These are phyloP conservation scores for Epinotia bilunana DNA, from an alignment of 2,888 invertebrate genomes.

Conservation along the genomic window DNA sequence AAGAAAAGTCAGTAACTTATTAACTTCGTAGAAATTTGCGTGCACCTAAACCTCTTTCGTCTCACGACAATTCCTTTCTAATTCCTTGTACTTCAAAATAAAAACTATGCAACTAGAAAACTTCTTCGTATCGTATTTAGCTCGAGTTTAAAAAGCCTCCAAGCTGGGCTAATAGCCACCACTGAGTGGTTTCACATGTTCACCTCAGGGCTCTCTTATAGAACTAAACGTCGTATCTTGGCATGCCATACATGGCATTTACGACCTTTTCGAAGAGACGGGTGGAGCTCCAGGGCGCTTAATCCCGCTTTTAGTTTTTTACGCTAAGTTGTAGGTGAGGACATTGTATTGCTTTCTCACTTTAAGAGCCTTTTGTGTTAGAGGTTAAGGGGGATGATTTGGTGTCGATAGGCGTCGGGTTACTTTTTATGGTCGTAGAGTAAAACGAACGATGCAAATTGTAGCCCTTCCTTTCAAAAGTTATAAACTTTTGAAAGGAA, in stretches of 20 bases:
- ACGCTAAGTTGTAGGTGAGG: constrained; percentile 41
- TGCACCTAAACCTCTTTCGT: neutral
- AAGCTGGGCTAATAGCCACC: constrained; percentile 59
- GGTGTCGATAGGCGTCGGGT: constrained; percentile 6
- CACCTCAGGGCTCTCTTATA: constrained; percentile 49
- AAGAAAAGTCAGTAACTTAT: too few species aligned
- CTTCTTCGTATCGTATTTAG: constrained; percentile 29
- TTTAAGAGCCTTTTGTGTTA: constrained; percentile 41
- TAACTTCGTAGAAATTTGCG: neutral
- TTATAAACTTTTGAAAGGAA: too few species aligned
- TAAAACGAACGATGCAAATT: too few species aligned
- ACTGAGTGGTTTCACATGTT: constrained; percentile 80
- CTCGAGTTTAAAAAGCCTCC: constrained; percentile 33
- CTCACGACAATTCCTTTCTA: neutral
- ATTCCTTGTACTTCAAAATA: neutral
- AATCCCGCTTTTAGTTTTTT: constrained; percentile 45
- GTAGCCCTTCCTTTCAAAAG: too few species aligned
- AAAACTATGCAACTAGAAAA: constrained; percentile 21
- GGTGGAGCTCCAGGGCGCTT: constrained; percentile 22
- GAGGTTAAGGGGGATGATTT: constrained; percentile 24
- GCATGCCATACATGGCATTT: neutral
- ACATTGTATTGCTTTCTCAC: constrained; percentile 41
- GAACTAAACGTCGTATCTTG: neutral
- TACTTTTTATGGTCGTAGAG: neutral
- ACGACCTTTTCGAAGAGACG: neutral